These are phyloP conservation scores for Apotomis betuletana DNA, from an alignment of 2,888 invertebrate genomes.

Conservation along the genomic window DNA sequence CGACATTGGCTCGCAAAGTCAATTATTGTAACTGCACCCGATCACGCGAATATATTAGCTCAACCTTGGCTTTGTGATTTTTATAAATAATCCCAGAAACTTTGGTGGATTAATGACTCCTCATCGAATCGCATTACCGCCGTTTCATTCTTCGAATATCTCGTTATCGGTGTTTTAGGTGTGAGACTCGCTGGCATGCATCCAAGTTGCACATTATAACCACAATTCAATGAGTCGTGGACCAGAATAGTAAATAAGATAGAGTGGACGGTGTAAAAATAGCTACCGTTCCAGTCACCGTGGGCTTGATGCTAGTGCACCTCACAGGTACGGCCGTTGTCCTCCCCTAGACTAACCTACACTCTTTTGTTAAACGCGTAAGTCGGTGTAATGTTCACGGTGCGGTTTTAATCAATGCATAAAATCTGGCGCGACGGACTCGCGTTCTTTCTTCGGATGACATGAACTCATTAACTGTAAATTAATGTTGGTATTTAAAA, in stretches of 20 bases:
- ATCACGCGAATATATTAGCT: constrained; percentile 47
- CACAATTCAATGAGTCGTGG: constrained; percentile 83
- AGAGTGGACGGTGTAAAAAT: constrained; percentile 81
- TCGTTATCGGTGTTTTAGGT: constrained; percentile 75
- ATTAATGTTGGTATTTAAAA: constrained; percentile 30
- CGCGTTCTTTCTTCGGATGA: constrained; percentile 34
- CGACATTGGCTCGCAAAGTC: constrained; percentile 23
- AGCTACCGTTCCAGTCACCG: constrained; percentile 79
- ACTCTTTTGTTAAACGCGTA: constrained; percentile 27
- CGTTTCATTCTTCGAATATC: constrained; percentile 77
- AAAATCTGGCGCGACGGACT: constrained; percentile 25
- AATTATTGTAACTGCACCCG: constrained; percentile 21
- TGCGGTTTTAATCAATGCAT: constrained; percentile 23
- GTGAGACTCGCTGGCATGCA: constrained; percentile 74
- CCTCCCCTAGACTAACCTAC: constrained; percentile 49
- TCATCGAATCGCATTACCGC: constrained; percentile 67
- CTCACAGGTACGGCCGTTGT: constrained; percentile 79
- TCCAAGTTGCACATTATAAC: constrained; percentile 84
- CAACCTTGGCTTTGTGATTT: constrained; percentile 65
- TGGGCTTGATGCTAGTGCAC: constrained; percentile 70
- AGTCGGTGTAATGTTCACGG: constrained; percentile 8
- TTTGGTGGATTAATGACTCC: constrained; percentile 55
- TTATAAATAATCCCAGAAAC: constrained; percentile 53
- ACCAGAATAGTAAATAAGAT: constrained; percentile 84
- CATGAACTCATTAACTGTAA: constrained; percentile 38